Percentiles rank a stretch among this genome's conserved stretches.
These are phyloP conservation scores for Megaceryle maxima DNA, from an alignment of 2,113 vertebrate species.

Conservation along the genomic window DNA sequence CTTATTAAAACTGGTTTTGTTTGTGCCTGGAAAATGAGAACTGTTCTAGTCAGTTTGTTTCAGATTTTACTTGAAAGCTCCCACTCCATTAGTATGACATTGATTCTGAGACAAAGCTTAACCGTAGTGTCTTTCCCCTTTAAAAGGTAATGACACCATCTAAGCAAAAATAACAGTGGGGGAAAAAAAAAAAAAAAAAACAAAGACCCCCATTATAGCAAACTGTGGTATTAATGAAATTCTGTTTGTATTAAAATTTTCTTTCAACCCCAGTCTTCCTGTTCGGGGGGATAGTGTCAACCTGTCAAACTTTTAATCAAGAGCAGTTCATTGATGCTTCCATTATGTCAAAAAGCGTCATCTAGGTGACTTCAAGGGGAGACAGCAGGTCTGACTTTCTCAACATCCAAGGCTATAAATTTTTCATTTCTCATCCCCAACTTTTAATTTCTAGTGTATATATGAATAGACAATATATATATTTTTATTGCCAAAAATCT, in stretches of 20 bases:
- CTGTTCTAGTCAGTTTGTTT: slow-evolving; percentile 33
- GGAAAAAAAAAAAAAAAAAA: not conserved
- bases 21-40: slow-evolving; percentile 10
- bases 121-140: not conserved
- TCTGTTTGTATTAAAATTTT: slow-evolving; percentile 74
- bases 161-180: slow-evolving; percentile 44
- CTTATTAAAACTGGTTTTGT: not conserved
- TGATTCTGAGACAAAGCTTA: slow-evolving; percentile 50
- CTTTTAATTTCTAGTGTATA: not conserved
- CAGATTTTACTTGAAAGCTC: slow-evolving; percentile 51
- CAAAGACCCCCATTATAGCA: slow-evolving; percentile 37
- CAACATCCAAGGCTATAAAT: slow-evolving; percentile 38
- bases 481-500: not conserved
- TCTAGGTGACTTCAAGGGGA: slow-evolving; percentile 62
- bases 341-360: slow-evolving; percentile 57
- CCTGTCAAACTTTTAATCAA: slow-evolving; percentile 70
- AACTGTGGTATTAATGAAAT: slow-evolving; percentile 71
- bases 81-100: slow-evolving; percentile 33
- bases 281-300: slow-evolving; percentile 58
- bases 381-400: slow-evolving; percentile 47
- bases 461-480: not conserved
- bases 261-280: slow-evolving; percentile 61
- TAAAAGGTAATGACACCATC: slow-evolving; percentile 51
- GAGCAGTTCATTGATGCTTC: slow-evolving; percentile 64
- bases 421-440: slow-evolving; percentile 29